Evolutionary conservation across 2,888 invertebrate species (phyloP), one percentile per base, ranked within the genome.

Genomic region (Stenodera caucasica): DNA sequence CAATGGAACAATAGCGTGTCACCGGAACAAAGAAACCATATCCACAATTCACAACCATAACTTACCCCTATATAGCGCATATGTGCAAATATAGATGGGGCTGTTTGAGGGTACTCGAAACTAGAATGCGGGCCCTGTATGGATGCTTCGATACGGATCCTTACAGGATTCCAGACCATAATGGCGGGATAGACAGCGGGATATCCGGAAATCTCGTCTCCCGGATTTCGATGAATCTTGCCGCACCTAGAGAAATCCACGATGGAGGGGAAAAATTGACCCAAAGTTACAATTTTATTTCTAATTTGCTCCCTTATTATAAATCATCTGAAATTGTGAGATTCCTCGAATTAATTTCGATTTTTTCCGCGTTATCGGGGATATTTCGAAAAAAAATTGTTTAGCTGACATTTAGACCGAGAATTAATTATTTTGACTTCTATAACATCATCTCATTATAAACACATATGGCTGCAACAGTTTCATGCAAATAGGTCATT

Each of bases 21-120:
- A 45, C 45, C 45, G 45, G 45, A 45, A 45, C 45, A 45, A 45
- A 45, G 45, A 45, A 45, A 45, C 45, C 45, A 45, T 21, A 45
- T 21, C 21, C 21, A 18, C 45, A 21, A 45, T 45, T 45, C 21
- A 45, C 45, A 21, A 45, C 6, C 18, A 45, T 21, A 45, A 45
- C 21, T 21, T 45, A 45, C 45, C 45, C 45, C 45, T 21, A 45
- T 45, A 45, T 45, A 4, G 14, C 35, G 14, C 11, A 35, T 35
- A 9, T 35, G 14, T 11, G 7, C n/a, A 37, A 7, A 21, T 32
- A 32, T 11, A 40, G 18, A 21, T 18, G 45, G 45, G 45, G 21
- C 21, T 45, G 45, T 45, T 45, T 45, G 7, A 45, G 45, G 45
- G 21, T 15, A 45, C 45, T 45, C 21, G 21, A 21, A 21, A 21